Evolutionary conservation across 2,888 invertebrate species (phyloP), one percentile per base, ranked within the genome.

Genomic region (Electrophaes corylata): DNA sequence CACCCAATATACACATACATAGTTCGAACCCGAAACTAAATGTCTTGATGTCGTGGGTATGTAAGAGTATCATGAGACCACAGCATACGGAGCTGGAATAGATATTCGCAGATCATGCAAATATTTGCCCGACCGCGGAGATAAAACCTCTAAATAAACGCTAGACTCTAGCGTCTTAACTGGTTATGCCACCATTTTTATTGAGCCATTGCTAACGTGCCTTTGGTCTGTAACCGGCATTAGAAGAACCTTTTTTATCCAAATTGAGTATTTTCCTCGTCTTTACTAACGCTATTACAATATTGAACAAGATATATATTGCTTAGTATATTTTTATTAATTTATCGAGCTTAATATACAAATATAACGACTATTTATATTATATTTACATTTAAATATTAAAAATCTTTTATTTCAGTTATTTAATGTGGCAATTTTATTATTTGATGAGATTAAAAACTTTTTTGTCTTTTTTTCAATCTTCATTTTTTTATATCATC

Each of bases 351-450:
- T 57, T 61, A 61, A 61, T 61, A 61, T 61, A 61, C 61, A 54
- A 47, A 57, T 57, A 57, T 57, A 61, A 50, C 47, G 37, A 52
- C 37, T 57, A 61, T 54, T 57, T 61, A 61, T 57, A 53, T 26
- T 40, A 48, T 46, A 59, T 59, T 31, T 60, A 60, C 55, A 56
- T 41, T 31, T 33, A 31, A 29, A 29, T 40, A 29, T 41, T 33
- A 16, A 16, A 49, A 45, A 41, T 18, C 11, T 49, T 44, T 1
- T 37, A 40, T 14, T 37, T 41, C 44, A 46, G 23, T 39, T 23
- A 37, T 41, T 47, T 43, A 2, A 46, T 33, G 40, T 26, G 33
- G 40, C 18, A 40, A 19, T 40, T 11, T 19, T 2, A n/a, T 16
- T 29, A 1, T 5, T 6, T 29, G 26, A 10, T 29, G 26, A 10